Percentiles rank a stretch among this genome's conserved stretches.
phyloP scores from a whole-genome alignment of 2,888 invertebrate genomes.

The Drosophila longiperda region DNA sequence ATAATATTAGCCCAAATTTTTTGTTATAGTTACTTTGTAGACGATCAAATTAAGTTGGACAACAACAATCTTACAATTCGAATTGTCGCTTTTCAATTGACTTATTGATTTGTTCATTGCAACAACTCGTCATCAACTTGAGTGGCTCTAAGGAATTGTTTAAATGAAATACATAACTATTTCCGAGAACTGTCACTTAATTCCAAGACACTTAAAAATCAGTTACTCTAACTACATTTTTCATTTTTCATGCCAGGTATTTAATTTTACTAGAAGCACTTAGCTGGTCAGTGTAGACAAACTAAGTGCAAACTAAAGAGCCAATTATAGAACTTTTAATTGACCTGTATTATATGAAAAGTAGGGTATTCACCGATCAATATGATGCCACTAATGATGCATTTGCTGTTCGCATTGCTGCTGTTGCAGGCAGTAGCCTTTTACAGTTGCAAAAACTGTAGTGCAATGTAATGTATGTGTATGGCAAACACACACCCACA shows the following conservation, averaged over 20 bases:
- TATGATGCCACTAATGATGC: constrained; percentile 4
- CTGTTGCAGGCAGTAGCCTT: constrained; percentile 39
- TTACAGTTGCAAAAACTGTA: constrained; percentile 67
- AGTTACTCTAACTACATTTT: background rate
- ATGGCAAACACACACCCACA: constrained; percentile 35
- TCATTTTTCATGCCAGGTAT: background rate
- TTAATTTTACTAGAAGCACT: background rate
- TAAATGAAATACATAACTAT: background rate
- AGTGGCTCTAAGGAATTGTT: background rate
- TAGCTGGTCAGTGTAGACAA: background rate
- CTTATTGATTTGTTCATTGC: background rate
- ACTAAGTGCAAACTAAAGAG: background rate
- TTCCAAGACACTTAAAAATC: background rate
- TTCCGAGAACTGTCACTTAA: background rate
- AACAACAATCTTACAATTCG: too few relatives aligned
- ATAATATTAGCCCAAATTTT: background rate
- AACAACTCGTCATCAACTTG: background rate
- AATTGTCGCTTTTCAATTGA: background rate
- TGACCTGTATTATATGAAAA: background rate
- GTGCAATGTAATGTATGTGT: constrained; percentile 61
- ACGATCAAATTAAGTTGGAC: background rate
- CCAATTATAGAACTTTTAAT: background rate
- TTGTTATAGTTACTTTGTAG: background rate
- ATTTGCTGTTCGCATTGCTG: constrained; percentile 9
- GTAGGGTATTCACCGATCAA: constrained; percentile 13